Base-by-base conservation (phyloP, 1,140 invertebrate species). In the Anastrepha ludens region DNA sequence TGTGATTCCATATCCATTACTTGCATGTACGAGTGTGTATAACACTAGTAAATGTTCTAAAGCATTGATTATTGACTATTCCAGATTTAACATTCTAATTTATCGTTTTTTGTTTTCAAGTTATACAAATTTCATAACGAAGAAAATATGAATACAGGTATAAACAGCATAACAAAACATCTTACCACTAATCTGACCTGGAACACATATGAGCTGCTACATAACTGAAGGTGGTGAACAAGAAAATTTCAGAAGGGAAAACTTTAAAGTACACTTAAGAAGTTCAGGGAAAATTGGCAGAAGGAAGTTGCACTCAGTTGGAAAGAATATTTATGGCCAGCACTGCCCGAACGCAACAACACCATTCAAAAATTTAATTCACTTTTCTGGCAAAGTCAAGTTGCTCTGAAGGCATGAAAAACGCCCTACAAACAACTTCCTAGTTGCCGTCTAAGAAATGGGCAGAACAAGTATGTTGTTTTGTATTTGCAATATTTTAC, bases 291-390 rank as follows among this genome's bases (percentile, higher is more conserved):
- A 81, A 81, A 81, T 81, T 81, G 74, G 74, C 74, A 81, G 20
- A 81, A 81, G 74, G 29, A 81, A 81, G 50, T 81, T 81, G 74
- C 74, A 81, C 74, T 81, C 74, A 81, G 47, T 81, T 81, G 74
- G 74, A 81, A 81, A 81, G 29, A 81, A 81, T 81, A 81, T 81
- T 81, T 81, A 81, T 81, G 44, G 74, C 74, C 47, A 29, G 47
- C 55, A 47, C 74, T 50, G 41, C 15, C 17, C 39, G 15, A 81
- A 13, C 41, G 47, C 74, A 58, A 29, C 74, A 81, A 47, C 74
- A 81, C 55, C 74, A 81, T 81, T 81, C 74, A 81, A 81, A 74
- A 81, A 81, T 81, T 81, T 81, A 81, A 81, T 81, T 81, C 74
- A 81, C 74, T 81, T 81, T 81, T 11, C 74, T 81, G 74, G 74